A percentile compares a stretch with the other conserved stretches of the same genome.
phyloP scores from a whole-genome alignment of 2,888 invertebrate species.

The Taenaris catops region DNA sequence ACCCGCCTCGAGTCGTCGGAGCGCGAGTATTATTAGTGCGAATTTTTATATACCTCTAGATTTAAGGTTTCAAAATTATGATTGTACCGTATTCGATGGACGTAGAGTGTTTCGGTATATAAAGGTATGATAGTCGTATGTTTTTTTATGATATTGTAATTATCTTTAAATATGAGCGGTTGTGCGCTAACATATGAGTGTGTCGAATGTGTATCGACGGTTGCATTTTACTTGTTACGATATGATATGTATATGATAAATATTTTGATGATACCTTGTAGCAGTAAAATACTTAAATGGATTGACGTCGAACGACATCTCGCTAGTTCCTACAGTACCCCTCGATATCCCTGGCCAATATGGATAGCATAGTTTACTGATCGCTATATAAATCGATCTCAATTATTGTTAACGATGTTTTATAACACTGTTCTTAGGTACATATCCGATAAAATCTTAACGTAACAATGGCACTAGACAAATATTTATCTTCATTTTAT shows the following conservation, averaged over 20 bases:
- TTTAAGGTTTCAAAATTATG: constrained; percentile 72
- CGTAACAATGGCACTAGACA: constrained; percentile 1
- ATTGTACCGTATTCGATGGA: constrained; percentile 58
- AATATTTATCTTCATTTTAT: no score
- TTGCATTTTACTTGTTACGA: constrained; percentile 31
- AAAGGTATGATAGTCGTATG: constrained; percentile 46
- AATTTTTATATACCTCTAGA: constrained; percentile 71
- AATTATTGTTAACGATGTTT: no score
- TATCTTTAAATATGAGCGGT: constrained; percentile 58
- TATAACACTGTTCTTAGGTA: no score
- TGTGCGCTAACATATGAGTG: constrained; percentile 49
- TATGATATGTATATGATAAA: constrained; percentile 23
- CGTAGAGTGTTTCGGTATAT: constrained; percentile 39
- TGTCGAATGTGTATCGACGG: constrained; percentile 29
- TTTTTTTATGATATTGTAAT: constrained; percentile 48
- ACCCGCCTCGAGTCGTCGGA: constrained; percentile 31
- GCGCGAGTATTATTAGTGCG: constrained; percentile 73
- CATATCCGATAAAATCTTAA: no score
- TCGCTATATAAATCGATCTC: no score
- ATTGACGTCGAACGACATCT: constrained; percentile 32
- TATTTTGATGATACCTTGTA: constrained; percentile 32
- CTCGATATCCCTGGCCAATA: constrained; percentile 6
- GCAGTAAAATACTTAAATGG: constrained; percentile 33
- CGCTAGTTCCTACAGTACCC: constrained; percentile 44
- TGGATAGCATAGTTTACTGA: background rate